These are phyloP conservation scores for Molorchus minor DNA, from an alignment of 2,888 invertebrate genomes.

Conservation along the genomic window DNA sequence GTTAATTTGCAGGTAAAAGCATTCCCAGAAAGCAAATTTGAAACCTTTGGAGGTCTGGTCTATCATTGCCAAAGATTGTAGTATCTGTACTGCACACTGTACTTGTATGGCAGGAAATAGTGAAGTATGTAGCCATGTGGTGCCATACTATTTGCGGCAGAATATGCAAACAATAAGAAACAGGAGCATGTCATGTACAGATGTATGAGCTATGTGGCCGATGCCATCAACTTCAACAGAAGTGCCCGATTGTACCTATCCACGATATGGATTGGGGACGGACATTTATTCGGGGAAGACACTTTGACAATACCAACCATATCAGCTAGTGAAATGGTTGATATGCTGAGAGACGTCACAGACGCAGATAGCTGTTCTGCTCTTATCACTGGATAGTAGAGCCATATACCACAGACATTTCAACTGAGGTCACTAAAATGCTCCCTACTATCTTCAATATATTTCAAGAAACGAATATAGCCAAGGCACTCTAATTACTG, in stretches of 20 bases:
- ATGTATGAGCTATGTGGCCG: conserved; percentile 12
- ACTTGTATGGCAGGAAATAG: not conserved
- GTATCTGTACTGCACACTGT: not conserved
- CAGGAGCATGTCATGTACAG: conserved; percentile 19
- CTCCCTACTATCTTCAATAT: conserved; percentile 5
- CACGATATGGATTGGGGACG: conserved; percentile 25
- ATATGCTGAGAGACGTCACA: conserved; percentile 7
- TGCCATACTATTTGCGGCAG: not conserved
- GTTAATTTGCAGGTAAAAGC: not conserved
- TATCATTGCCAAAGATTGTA: not conserved
- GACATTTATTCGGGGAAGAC: not conserved
- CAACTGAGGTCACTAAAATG: not conserved
- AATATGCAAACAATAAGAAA: not conserved
- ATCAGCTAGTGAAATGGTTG: not conserved
- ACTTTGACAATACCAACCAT: conserved; percentile 1
- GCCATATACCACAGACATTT: conserved; percentile 16
- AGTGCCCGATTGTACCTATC: conserved; percentile 8
- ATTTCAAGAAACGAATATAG: conserved; percentile 3
- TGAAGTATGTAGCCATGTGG: not conserved
- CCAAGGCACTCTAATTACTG: not conserved
- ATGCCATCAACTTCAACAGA: conserved; percentile 13
- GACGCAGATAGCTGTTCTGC: not conserved
- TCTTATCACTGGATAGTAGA: conserved; percentile 25
- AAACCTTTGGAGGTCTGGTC: not conserved
- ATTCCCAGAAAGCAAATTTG: not conserved